Conservation (phyloP, 2,797 vertebrate species). For the Macropodus opercularis region DNA sequence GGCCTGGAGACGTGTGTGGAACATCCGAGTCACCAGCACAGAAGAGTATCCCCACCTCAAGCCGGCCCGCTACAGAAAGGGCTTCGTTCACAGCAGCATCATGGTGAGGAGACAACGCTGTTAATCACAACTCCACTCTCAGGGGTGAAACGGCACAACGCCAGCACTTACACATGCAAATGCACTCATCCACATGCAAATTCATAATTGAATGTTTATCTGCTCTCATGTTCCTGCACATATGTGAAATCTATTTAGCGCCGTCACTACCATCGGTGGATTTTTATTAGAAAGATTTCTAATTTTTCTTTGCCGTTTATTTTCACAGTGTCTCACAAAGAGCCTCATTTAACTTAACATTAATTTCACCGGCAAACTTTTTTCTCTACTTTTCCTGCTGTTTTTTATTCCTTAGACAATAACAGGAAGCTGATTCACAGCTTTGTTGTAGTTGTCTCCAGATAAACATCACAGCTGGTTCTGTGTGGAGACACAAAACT, state of each 20-base stretch:
- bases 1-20: conserved; percentile 96
- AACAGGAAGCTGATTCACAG: conserved; percentile 5
- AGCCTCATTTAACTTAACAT: neutral
- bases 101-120: conserved; percentile 85
- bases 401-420: neutral
- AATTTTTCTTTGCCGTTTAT: neutral
- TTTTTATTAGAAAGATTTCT: conserved; percentile 6
- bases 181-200: neutral
- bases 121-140: neutral
- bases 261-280: neutral
- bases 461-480: conserved; percentile 2
- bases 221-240: conserved; percentile 18
- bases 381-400: neutral
- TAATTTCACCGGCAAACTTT: neutral
- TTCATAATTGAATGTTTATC: conserved; percentile 28
- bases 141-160: neutral
- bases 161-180: conserved; percentile 1
- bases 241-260: conserved; percentile 6
- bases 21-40: conserved; percentile 93
- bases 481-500: conserved; percentile 5
- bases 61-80: conserved; percentile 93
- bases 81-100: conserved; percentile 94
- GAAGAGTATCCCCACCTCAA: conserved; percentile 98
- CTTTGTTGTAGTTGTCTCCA: neutral
- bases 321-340: conserved; percentile 1